These are phyloP conservation scores for Lepilemur septentrionalis DNA, from an alignment of 2,797 vertebrate species.

Conservation along the genomic window DNA sequence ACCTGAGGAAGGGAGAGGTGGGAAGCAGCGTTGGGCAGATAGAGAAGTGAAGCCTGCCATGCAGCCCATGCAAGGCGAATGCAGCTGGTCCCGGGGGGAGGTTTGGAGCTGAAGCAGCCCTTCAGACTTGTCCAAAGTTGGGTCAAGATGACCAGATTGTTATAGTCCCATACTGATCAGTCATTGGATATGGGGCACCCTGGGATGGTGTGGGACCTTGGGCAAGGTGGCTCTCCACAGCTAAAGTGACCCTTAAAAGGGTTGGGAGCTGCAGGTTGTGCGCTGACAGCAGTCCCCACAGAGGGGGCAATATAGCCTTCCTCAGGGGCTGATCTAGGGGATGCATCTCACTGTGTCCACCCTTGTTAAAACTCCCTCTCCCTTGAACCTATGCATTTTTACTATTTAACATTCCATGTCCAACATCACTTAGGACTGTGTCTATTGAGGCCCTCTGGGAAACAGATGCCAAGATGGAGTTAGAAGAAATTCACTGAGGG, in stretches of 20 bases:
- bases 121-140: not conserved
- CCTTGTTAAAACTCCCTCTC: not conserved
- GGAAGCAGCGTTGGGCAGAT: not conserved
- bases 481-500: not conserved
- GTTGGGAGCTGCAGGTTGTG: not conserved
- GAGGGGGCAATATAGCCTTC: not conserved
- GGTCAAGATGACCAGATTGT: not conserved
- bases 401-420: too few relatives aligned
- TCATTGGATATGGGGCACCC: not conserved
- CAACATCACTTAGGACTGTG: not conserved
- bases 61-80: not conserved
- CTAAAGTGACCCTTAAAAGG: not conserved
- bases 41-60: not conserved
- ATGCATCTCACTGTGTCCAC: fast-evolving
- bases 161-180: not conserved
- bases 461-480: not conserved
- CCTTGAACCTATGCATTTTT: not conserved
- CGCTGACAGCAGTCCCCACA: not conserved
- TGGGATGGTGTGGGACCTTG: not conserved
- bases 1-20: not conserved
- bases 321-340: not conserved
- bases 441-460: not conserved
- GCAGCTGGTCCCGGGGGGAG: fast-evolving
- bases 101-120: not conserved
- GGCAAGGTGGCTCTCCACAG: not conserved